Conservation (phyloP, 2,888 invertebrate species). For the Sarcophaga carnaria region DNA sequence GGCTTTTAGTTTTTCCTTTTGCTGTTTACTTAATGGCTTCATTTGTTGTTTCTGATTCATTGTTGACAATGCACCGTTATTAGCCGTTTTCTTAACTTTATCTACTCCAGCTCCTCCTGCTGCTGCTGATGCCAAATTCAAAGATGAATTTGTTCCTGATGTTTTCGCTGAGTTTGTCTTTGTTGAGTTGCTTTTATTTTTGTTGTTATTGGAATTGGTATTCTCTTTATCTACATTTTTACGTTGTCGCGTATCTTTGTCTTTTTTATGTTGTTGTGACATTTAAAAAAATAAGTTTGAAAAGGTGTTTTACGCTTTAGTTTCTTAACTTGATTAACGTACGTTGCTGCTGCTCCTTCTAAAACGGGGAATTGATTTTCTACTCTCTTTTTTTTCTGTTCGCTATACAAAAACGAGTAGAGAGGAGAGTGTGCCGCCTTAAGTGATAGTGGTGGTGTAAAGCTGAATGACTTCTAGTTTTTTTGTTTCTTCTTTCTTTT, state of each 20-base stretch:
- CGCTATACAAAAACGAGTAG: background rate
- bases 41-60: slow-evolving; percentile 69
- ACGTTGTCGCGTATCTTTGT: slow-evolving; percentile 72
- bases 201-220: slow-evolving; percentile 65
- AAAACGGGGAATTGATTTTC: slow-evolving; percentile 21
- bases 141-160: slow-evolving; percentile 58
- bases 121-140: slow-evolving; percentile 1
- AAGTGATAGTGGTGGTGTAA: background rate
- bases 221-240: slow-evolving; percentile 71
- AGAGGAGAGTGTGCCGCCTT: background rate
- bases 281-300: slow-evolving; percentile 72
- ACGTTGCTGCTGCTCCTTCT: slow-evolving; percentile 26
- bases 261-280: slow-evolving; percentile 78
- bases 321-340: slow-evolving; percentile 19
- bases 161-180: slow-evolving; percentile 64
- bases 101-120: slow-evolving; percentile 58
- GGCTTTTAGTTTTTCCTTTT: slow-evolving; percentile 82
- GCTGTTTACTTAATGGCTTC: slow-evolving; percentile 72
- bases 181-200: slow-evolving; percentile 66
- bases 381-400: slow-evolving; percentile 2
- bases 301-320: background rate
- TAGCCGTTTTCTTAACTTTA: slow-evolving; percentile 62
- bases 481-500: background rate
- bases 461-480: no score
- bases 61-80: slow-evolving; percentile 56